Base-by-base conservation (phyloP, 2,888 invertebrate species). In the Xylophagus ater region DNA sequence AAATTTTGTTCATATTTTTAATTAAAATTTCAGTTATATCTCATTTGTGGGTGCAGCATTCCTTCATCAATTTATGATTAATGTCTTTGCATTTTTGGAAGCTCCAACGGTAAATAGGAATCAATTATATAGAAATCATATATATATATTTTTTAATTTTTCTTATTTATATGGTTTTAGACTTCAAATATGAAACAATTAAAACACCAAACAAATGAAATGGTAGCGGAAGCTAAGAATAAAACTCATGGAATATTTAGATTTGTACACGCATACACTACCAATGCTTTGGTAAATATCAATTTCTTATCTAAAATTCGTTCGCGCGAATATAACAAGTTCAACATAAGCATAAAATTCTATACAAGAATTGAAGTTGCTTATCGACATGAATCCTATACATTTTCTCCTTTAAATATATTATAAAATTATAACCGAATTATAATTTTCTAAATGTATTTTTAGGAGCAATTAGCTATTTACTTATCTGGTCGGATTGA, bases 401-500 rank as follows among this genome's bases (percentile, higher is more conserved):
- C n/a, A n/a, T n/a, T n/a, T n/a, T n/a, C n/a, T n/a, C n/a, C n/a
- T n/a, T n/a, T n/a, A n/a, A n/a, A n/a, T n/a, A n/a, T n/a, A n/a
- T n/a, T n/a, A n/a, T n/a, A n/a, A n/a, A n/a, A n/a, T n/a, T n/a
- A n/a, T n/a, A n/a, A n/a, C n/a, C n/a, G n/a, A n/a, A n/a, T n/a
- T n/a, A n/a, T n/a, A 24, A 37, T 34, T 46, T 42, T n/a, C 32
- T 29, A 25, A 4, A 30, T 21, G 26, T 30, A 44, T 31, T 44
- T 57, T 13, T 50, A 79, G 79, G 78, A 77, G 55, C 72, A 74
- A 40, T 55, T 78, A 33, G 79, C 80, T 1, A 65, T 71, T 41
- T 74, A 77, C 51, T 56, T 79, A 35, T 78, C 79, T 9, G 79
- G 79, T 32, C 76, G 78, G 45, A 75, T 78, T 37, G 73, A 73